Conservation (phyloP, 2,797 vertebrate species). For the Geotrypetes seraphini region DNA sequence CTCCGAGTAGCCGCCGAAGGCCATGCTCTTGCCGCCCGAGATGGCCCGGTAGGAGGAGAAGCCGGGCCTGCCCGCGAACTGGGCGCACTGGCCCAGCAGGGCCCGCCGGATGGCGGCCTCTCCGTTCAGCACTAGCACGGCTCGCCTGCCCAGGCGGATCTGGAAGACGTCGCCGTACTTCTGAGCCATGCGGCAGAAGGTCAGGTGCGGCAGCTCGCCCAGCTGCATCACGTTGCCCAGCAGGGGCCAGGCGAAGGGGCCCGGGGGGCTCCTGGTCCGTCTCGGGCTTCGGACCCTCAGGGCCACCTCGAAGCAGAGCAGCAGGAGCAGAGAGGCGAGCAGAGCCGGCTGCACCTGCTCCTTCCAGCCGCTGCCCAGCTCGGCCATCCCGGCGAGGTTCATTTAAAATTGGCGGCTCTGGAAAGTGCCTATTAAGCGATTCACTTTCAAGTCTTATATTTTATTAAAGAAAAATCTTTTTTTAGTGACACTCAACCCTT, state of each 20-base stretch:
- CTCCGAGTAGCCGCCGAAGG: slow-evolving; percentile 56
- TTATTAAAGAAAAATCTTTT: too few relatives aligned
- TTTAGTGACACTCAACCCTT: too few relatives aligned
- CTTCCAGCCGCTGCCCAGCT: slow-evolving; percentile 38
- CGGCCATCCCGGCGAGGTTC: slow-evolving; percentile 33
- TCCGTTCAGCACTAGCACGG: slow-evolving; percentile 67
- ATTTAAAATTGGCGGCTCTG: too few relatives aligned
- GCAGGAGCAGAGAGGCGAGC: slow-evolving; percentile 54
- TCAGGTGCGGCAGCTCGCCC: slow-evolving; percentile 70
- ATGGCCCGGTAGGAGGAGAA: slow-evolving; percentile 60
- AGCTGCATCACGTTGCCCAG: slow-evolving; percentile 76
- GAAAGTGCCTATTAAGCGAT: too few relatives aligned
- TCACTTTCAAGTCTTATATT: too few relatives aligned
- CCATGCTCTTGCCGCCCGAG: slow-evolving; percentile 58
- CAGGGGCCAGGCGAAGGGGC: slow-evolving; percentile 73
- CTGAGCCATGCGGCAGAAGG: slow-evolving; percentile 53
- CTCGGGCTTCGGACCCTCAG: slow-evolving; percentile 46
- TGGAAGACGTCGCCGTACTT: slow-evolving; percentile 73
- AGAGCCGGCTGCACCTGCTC: slow-evolving; percentile 61
- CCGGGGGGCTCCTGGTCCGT: slow-evolving; percentile 52
- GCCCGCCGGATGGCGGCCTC: slow-evolving; percentile 57
- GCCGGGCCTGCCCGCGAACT: slow-evolving; percentile 75
- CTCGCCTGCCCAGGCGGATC: slow-evolving; percentile 61
- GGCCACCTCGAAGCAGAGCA: slow-evolving; percentile 56
- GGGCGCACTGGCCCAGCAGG: slow-evolving; percentile 54